Percentiles rank a stretch among this genome's conserved stretches.
Evolutionary conservation across 2,797 vertebrate genomes (phyloP).

Genomic region (Austrolebias charrua): DNA sequence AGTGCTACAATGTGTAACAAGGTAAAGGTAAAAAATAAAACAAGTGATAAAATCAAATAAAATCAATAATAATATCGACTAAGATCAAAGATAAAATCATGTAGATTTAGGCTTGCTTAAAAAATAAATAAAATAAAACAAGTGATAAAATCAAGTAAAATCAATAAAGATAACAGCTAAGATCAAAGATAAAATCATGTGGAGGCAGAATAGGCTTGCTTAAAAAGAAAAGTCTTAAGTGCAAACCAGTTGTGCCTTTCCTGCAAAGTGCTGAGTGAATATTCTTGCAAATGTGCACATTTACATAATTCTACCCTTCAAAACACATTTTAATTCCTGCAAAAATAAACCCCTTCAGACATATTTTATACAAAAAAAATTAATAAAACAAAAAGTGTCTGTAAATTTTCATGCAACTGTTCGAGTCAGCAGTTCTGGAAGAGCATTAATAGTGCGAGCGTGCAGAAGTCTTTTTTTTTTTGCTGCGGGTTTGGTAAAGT

Average conservation of each 20-base stretch:
- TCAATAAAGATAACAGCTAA: no score
- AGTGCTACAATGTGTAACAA: no score
- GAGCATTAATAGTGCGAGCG: slow-evolving; percentile 7
- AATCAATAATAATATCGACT: no score
- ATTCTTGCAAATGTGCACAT: not conserved
- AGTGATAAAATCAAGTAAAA: no score
- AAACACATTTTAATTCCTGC: slow-evolving; percentile 6
- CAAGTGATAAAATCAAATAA: no score
- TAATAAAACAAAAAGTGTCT: slow-evolving; percentile 4
- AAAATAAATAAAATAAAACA: no score
- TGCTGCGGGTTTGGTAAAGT: slow-evolving; percentile 18
- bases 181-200: no score
- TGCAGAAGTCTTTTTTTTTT: slow-evolving; percentile 31
- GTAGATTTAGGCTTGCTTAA: no score
- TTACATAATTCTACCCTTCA: slow-evolving; percentile 15
- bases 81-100: no score
- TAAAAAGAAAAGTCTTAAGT: no score
- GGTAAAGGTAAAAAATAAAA: no score
- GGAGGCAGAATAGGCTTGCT: no score
- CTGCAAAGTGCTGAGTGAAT: not conserved
- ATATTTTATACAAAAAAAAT: slow-evolving; percentile 9
- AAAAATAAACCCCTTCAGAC: slow-evolving; percentile 23
- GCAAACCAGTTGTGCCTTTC: not conserved
- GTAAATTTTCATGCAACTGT: slow-evolving; percentile 24
- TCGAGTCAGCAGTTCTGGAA: slow-evolving; percentile 20